Evolutionary conservation across 2,113 vertebrate species (phyloP).

Genomic region (Etheostoma cragini): DNA sequence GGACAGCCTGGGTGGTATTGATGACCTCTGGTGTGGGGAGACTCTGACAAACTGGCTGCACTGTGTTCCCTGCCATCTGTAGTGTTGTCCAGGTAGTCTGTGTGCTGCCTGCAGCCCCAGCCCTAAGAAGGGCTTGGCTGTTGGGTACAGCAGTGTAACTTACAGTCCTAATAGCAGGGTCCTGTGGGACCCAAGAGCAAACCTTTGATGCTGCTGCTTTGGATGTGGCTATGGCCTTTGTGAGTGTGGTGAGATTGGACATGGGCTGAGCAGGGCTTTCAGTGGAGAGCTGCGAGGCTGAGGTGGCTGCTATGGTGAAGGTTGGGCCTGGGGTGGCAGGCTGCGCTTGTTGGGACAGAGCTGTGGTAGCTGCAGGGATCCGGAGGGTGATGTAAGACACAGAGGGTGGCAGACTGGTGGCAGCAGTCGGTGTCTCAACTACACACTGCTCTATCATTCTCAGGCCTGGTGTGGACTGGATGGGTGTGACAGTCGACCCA

Average conservation of each 20-base stretch:
- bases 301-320: constrained; percentile 60
- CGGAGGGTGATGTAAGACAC: constrained; percentile 85
- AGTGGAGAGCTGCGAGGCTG: constrained; percentile 47
- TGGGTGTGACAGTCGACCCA: constrained; percentile 80
- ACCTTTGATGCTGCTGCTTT: constrained; percentile 45
- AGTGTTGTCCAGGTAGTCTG: constrained; percentile 98
- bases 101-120: constrained; percentile 87
- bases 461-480: constrained; percentile 81
- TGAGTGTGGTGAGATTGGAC: constrained; percentile 45
- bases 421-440: constrained; percentile 62
- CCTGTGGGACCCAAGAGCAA: constrained; percentile 54
- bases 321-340: constrained; percentile 61
- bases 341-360: constrained; percentile 70
- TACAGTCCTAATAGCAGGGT: constrained; percentile 56
- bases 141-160: constrained; percentile 72
- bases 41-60: constrained; percentile 93
- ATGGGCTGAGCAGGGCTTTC: constrained; percentile 37
- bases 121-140: constrained; percentile 73
- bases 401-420: constrained; percentile 73
- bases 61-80: constrained; percentile 94
- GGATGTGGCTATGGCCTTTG: constrained; percentile 43
- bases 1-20: constrained; percentile 66
- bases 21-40: constrained; percentile 72
- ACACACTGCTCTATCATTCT: constrained; percentile 83
- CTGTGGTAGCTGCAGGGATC: constrained; percentile 75